Evolutionary conservation across 2,113 vertebrate species (phyloP), one percentile per base, ranked within the genome.

Genomic region (Vulpes ferrilata): DNA sequence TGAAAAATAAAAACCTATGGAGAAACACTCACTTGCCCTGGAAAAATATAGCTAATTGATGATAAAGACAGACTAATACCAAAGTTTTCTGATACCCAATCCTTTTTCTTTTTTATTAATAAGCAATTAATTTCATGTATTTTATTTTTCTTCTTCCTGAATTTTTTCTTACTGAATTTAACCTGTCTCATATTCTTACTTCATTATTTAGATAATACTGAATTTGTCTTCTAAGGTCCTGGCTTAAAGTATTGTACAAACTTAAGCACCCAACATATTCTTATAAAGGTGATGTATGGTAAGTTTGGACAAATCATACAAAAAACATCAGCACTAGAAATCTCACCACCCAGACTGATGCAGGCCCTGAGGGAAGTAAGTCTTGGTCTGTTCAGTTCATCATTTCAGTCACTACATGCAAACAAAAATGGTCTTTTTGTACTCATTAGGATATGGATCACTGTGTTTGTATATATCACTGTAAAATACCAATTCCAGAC

Each of bases 1-100:
- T 51, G 55, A 93, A 11, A 95, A 95, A 78, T 53, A 88, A 93
- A 95, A 57, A 22, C 17, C 87, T 93, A 71, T 22, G 69, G 3
- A 83, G 48, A 87, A 94, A 35, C 38, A 83, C 25, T 86, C 30
- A 73, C 0, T 30, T 87, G 17, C 4, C 35, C 30, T 88, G 35
- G n/a, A 7, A 85, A 81, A 92, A 92, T 53, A 7, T 1, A 80
- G 27, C 7, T 59, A 85, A 53, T 64, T 71, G 65, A 90, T 79
- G 30, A 67, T 0, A 57, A 38, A 88, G 10, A 92, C 74, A 17
- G 13, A 76, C 30, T 27, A 83, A 83, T 27, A 87, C 3, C 2
- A 95, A 93, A 79, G 6, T 76, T 69, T 87, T 92, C 64, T 94
- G 64, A 69, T 43, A 73, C 0, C 9, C 3, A 67, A 62, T 35